Conservation (phyloP, 1,140 invertebrate genomes). For the Pomacea maculata region DNA sequence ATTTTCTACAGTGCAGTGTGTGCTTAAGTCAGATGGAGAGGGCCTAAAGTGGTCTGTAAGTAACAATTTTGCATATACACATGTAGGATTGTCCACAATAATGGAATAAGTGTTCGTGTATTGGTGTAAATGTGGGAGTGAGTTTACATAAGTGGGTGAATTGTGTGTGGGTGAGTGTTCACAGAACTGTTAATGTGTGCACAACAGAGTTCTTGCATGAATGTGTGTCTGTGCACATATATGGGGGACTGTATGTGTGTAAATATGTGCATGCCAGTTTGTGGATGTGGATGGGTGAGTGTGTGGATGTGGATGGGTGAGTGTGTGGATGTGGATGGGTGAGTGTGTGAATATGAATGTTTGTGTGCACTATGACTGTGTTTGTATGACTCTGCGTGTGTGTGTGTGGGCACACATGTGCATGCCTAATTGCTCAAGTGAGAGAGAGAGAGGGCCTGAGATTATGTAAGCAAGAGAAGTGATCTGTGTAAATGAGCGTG, state of each 20-base stretch:
- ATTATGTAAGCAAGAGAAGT: too few species aligned
- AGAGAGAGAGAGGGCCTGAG: background rate
- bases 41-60: slow-evolving; percentile 53
- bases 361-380: background rate
- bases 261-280: background rate
- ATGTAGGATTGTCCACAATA: background rate
- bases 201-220: background rate
- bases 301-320: background rate
- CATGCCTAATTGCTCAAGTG: background rate
- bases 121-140: background rate
- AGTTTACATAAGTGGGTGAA: background rate
- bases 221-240: background rate
- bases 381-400: background rate
- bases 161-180: slow-evolving; percentile 4
- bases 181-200: background rate
- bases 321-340: background rate
- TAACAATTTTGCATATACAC: background rate
- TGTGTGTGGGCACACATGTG: background rate
- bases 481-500: too few species aligned
- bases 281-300: background rate
- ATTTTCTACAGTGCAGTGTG: slow-evolving; percentile 46
- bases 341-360: background rate
- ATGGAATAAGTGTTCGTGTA: background rate
- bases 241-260: background rate
- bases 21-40: slow-evolving; percentile 33